phyloP scores from a whole-genome alignment of 2,113 vertebrate species.

The Macaca nemestrina region DNA sequence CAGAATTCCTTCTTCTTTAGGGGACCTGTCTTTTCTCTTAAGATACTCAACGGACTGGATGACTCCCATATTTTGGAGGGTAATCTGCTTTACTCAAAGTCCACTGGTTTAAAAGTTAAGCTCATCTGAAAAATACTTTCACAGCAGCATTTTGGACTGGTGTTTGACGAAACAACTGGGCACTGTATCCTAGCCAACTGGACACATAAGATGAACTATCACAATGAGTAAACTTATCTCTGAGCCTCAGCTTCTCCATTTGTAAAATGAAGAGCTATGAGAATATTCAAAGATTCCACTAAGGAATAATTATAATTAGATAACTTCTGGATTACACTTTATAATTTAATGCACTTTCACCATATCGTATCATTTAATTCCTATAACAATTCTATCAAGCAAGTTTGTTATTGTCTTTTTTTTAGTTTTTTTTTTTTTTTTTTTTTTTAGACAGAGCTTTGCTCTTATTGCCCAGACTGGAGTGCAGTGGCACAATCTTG shows the following conservation, averaged over 20 bases:
- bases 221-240: not conserved
- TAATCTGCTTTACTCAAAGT: not conserved
- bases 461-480: too few relatives aligned
- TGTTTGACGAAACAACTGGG: not conserved
- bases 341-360: not conserved
- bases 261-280: not conserved
- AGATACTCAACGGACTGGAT: not conserved
- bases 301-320: not conserved
- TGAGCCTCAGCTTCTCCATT: not conserved
- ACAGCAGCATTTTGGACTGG: not conserved
- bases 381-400: not conserved
- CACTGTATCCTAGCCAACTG: not conserved
- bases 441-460: too few relatives aligned
- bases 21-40: not conserved
- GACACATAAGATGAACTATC: not conserved
- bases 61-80: not conserved
- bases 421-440: not conserved
- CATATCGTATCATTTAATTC: not conserved
- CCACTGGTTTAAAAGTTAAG: not conserved
- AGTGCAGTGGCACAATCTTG: too few relatives aligned
- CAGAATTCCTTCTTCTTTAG: not conserved
- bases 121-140: not conserved
- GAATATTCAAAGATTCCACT: not conserved
- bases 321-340: not conserved
- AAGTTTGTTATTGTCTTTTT: not conserved